phyloP scores from a whole-genome alignment of 2,888 invertebrate genomes.

The Bedellia somnulentella region DNA sequence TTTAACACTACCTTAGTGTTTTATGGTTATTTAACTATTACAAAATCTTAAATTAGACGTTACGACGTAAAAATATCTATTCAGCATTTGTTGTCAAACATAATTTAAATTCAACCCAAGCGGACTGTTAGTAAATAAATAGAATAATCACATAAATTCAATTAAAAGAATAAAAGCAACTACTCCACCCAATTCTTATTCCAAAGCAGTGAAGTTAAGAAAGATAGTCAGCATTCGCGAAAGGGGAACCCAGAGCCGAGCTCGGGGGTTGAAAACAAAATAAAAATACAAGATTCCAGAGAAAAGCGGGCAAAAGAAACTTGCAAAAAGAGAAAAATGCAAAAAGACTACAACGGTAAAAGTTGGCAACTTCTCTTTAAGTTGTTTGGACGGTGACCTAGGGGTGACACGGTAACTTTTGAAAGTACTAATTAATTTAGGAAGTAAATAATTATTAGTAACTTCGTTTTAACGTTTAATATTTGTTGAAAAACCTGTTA shows the following conservation, averaged over 20 bases:
- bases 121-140: no score
- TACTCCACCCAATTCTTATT: constrained; percentile 23
- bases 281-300: constrained; percentile 24
- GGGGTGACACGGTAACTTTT: neutral
- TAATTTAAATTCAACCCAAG: no score
- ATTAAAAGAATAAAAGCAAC: constrained; percentile 8
- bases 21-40: no score
- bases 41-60: no score
- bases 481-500: no score
- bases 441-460: no score
- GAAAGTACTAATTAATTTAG: no score
- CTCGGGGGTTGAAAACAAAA: no score
- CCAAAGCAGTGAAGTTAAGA: constrained; percentile 49
- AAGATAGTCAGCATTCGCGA: constrained; percentile 54
- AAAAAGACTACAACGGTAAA: constrained; percentile 41
- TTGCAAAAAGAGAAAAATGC: constrained; percentile 32
- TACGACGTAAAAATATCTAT: constrained; percentile 5
- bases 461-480: no score
- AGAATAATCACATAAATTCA: no score
- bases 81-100: constrained; percentile 7
- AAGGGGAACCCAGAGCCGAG: no score
- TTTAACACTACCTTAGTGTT: no score
- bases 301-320: neutral
- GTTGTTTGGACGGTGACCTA: constrained; percentile 14
- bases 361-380: constrained; percentile 47